Evolutionary conservation across 1,140 invertebrate species (phyloP).

Genomic region (Drosophila pseudoananassae): DNA sequence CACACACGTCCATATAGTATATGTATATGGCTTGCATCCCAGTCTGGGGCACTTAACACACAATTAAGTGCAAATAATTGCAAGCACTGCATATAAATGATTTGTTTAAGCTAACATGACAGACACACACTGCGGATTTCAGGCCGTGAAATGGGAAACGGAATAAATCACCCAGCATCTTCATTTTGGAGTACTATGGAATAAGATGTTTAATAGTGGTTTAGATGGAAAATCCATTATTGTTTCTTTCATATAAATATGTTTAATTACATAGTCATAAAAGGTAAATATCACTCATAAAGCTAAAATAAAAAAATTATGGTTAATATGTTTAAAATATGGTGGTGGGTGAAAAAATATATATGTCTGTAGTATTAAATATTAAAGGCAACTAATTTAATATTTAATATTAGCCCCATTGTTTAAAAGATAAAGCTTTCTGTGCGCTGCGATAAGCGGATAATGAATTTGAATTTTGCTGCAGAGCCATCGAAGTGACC

Average conservation of each 20-base stretch:
- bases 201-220: constrained; percentile 5
- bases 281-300: too few species aligned
- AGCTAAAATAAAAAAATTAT: too few species aligned
- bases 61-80: constrained; percentile 83
- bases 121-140: constrained; percentile 19
- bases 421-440: constrained; percentile 31
- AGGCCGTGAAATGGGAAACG: constrained; percentile 11
- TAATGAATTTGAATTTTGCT: constrained; percentile 72
- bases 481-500: constrained; percentile 31
- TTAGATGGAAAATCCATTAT: not conserved
- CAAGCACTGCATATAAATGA: constrained; percentile 81
- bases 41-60: constrained; percentile 77
- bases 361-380: too few species aligned
- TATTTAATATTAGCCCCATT: constrained; percentile 15
- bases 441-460: constrained; percentile 56
- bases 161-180: constrained; percentile 60
- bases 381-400: too few species aligned
- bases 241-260: not conserved
- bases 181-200: constrained; percentile 36
- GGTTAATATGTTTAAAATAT: too few species aligned
- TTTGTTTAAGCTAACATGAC: constrained; percentile 80
- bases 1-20: not conserved
- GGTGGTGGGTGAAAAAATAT: too few species aligned
- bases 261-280: not conserved
- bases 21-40: constrained; percentile 31